Conservation (phyloP, 2,888 invertebrate species). For the Erebia palarica region DNA sequence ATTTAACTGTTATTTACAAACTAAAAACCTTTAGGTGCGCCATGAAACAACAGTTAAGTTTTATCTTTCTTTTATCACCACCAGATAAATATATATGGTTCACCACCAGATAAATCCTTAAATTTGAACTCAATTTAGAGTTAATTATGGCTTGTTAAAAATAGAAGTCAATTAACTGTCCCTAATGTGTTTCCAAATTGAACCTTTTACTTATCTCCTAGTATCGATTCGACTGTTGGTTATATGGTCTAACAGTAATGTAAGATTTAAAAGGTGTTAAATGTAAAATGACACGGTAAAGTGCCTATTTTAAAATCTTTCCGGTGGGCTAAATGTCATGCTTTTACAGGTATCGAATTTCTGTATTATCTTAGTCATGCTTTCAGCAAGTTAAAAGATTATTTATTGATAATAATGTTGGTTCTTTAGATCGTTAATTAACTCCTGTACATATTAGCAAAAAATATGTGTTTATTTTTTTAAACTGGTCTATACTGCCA, state of each 20-base stretch:
- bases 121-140: constrained; percentile 12
- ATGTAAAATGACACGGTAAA: background rate
- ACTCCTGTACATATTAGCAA: background rate
- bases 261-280: background rate
- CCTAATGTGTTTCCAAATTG: constrained; percentile 1
- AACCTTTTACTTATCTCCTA: background rate
- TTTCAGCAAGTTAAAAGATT: no score
- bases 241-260: background rate
- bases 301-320: background rate
- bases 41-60: constrained; percentile 3
- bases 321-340: background rate
- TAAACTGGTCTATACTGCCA: constrained; percentile 29
- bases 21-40: background rate
- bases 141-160: constrained; percentile 16
- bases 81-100: constrained; percentile 15
- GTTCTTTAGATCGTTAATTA: background rate
- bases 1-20: background rate
- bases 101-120: constrained; percentile 15
- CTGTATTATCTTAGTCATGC: no score
- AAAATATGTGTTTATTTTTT: constrained; percentile 17
- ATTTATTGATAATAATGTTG: background rate
- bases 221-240: background rate
- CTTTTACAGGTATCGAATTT: background rate
- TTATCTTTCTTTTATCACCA: constrained; percentile 15
- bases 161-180: constrained; percentile 9